Base-by-base conservation (phyloP, 2,888 invertebrate species). In the Podotricha telesiphe region DNA sequence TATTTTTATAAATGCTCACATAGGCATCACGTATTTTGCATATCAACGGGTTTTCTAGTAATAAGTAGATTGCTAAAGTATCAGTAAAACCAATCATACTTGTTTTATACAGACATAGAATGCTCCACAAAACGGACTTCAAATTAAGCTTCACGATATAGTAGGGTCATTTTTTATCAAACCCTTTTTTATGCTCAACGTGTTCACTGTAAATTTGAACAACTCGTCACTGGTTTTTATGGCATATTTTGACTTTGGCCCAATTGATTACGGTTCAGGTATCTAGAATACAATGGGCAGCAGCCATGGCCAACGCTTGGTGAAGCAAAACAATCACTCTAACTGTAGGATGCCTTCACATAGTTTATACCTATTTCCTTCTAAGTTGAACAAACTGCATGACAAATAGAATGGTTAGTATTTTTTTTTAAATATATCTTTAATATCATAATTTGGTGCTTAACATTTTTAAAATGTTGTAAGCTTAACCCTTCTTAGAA, bases 171-270 rank as follows among this genome's bases (percentile, higher is more conserved):
- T 66, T 66, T 66, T 51, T 37, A 40, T 10, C 19, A 42, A 42
- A 19, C 40, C 50, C 15, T 66, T 66, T 65, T 45, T 81, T 80
- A 83, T 80, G 68, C 80, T 76, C 56, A 40, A 19, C 40, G 40
- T 53, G 28, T 84, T 82, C 84, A 84, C 84, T 82, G 81, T 75
- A 79, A 80, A 82, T 81, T 76, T 80, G 81, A 83, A 68, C 76
- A 81, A 45, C 59, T 40, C 80, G 81, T 87, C 85, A 84, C 82
- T n/a, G n/a, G 82, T 87, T 90, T 90, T 89, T 90, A 77, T 85
- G 22, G 68, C 75, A 78, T 85, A 88, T 88, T 85, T 86, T 86
- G 80, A 84, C 83, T 83, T 85, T 85, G 84, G 79, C 75, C 80
- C 84, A 83, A 87, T 87, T 89, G 83, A 86, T 79, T 84, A 79